Conservation (phyloP, 2,797 vertebrate species). For the Poliocrania exsul region DNA sequence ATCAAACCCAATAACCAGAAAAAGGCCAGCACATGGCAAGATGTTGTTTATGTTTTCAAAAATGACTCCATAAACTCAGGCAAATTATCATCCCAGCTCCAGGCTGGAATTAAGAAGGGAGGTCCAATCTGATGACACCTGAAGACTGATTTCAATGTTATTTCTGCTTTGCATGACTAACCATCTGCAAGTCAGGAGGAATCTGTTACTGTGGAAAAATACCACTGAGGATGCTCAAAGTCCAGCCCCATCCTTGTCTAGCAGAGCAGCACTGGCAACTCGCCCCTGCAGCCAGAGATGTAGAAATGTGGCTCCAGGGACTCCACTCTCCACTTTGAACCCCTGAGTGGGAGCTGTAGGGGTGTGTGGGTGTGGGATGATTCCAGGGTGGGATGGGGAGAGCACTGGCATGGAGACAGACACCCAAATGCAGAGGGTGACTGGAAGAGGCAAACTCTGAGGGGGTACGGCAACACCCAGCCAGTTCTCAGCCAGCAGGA, state of each 20-base stretch:
- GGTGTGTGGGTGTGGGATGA: rapidly evolving
- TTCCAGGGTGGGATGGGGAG: neutral
- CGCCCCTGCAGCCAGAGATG: rapidly evolving
- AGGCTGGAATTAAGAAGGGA: neutral
- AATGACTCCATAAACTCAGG: neutral
- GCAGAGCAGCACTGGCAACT: rapidly evolving
- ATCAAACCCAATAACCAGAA: constrained; percentile 7
- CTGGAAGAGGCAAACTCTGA: neutral
- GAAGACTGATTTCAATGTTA: neutral
- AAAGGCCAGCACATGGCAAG: constrained; percentile 30
- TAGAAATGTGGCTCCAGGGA: neutral
- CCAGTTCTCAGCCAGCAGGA: neutral
- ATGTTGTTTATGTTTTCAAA: constrained; percentile 12
- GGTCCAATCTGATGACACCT: neutral
- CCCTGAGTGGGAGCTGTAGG: neutral
- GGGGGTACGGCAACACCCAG: neutral
- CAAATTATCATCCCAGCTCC: neutral
- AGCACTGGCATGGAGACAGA: rapidly evolving
- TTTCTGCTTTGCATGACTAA: neutral
- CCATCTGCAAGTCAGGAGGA: neutral
- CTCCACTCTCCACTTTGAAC: rapidly evolving
- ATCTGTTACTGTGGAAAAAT: neutral
- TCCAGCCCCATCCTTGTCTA: neutral
- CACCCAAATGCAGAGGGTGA: rapidly evolving
- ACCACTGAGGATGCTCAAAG: neutral